Percentiles rank a stretch among this genome's conserved stretches.
phyloP scores from a whole-genome alignment of 1,140 invertebrate species.

The Phenacoccus solenopsis region DNA sequence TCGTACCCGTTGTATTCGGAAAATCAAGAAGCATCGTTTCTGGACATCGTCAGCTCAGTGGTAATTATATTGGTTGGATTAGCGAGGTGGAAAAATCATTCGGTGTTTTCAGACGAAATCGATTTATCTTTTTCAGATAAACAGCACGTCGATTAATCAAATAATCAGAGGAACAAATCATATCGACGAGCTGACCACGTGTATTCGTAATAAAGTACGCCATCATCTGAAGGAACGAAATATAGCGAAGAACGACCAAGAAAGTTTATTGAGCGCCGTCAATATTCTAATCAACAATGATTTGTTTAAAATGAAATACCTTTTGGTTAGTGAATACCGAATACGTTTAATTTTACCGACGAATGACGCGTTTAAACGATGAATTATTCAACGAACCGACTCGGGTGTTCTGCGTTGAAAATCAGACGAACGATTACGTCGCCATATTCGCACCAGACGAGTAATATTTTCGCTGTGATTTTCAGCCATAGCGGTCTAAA shows the following conservation, averaged over 20 bases:
- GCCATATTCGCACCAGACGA: no score
- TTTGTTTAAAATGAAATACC: constrained; percentile 7
- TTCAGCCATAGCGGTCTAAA: no score
- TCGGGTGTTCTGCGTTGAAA: neutral
- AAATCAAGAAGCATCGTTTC: neutral
- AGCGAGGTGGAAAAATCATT: no score
- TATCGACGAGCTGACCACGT: neutral
- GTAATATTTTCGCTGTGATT: neutral
- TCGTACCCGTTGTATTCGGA: neutral
- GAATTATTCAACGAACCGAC: neutral
- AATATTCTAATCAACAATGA: constrained; percentile 4
- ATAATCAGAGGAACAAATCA: neutral
- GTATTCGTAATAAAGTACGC: neutral
- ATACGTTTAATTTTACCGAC: no score
- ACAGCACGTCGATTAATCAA: neutral
- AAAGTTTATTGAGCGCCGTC: neutral
- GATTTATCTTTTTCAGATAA: neutral
- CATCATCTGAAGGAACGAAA: neutral
- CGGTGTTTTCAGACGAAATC: neutral
- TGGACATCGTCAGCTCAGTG: neutral
- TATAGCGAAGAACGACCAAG: neutral
- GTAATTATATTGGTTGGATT: neutral
- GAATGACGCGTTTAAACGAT: neutral
- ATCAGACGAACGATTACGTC: no score
- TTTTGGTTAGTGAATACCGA: constrained; percentile 1